Evolutionary conservation across 2,797 vertebrate genomes (phyloP), one percentile per base, ranked within the genome.

Genomic region (Cyclopterus lumpus): DNA sequence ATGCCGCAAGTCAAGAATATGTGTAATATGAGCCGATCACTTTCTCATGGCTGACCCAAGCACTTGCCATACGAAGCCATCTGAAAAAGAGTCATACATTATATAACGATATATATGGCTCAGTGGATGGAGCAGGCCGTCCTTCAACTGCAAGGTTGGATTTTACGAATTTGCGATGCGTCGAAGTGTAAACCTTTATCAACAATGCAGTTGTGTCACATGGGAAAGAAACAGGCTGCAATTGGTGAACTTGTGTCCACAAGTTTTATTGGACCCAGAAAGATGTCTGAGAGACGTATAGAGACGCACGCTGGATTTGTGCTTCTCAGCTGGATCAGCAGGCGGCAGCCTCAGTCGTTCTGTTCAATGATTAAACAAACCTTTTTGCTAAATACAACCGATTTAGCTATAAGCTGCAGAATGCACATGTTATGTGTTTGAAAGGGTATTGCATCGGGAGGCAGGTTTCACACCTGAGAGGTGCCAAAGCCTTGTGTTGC

Each of bases 391-490:
- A 67, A 11, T 59, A 18, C 15, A 46, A 36, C 42, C 67, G 26
- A 51, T 67, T 30, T 34, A 58, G 24, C 36, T 71, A 38, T 57
- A 28, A 69, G 8, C 3, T 51, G 38, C 42, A 74, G 51, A 71
- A 57, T 69, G 1, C 20, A 63, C 15, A 54, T 57, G 42, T 54
- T 32, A 22, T 48, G 12, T 28, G 36, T 8, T 48, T 40, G 42
- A 71, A 66, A 74, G 71, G 62, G 0, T 53, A 81, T 74, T 55
- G 62, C 54, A 58, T 22, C 59, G 38, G 34, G 46, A 73, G 26
- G 42, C 42, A 58, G 54, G 53, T 42, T 75, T 79, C 42, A 79
- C 58, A 76, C 65, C 34, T 65, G 32, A 46, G 40, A 71, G 28
- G 48, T 70, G 34, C 26, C 32, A 64, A 70, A 65, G 36, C 22